Base-by-base conservation (phyloP, 1,140 invertebrate species). In the Ceratosolen fusciceps region DNA sequence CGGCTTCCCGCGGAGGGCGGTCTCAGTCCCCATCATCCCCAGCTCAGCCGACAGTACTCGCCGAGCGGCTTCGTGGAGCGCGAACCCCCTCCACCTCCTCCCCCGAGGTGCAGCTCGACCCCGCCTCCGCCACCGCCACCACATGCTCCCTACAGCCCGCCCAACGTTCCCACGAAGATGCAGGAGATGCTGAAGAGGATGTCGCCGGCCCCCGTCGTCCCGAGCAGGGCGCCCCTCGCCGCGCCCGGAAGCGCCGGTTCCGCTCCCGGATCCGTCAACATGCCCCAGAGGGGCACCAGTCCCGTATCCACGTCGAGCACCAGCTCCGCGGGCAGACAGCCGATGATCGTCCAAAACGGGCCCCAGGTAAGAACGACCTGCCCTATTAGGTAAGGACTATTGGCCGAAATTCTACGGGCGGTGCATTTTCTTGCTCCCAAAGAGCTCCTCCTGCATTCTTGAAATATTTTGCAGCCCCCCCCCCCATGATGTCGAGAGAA, bases 141-240 rank as follows among this genome's bases (percentile, higher is more conserved):
- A 58, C 91, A 91, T 74, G 90, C 87, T 14, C 88, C 88, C 10
- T 91, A 91, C 79, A 89, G 78, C 80, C 89, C 89, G 21, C 82
- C 89, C 2, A 91, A 88, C 56, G 92, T 93, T 26, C 93, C 93
- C 26, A 92, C 91, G 84, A 93, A 92, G 81, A 94, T 96, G 88
- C 95, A 96, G 88, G 95, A 96, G 87, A 93, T 95, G 87, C 92
- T 96, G 83, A 96, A 96, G 87, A 92, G 95, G 79, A 96, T 96
- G 92, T 96, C 95, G 12, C 96, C 95, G 39, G 94, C 94, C 58
- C 93, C 94, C 9, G 92, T 92, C 10, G 91, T 92, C 72, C 92
- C 92, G 82, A 92, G 87, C 83, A 92, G 90, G 90, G 92, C 88
- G 83, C 94, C 87, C 84, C 92, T 88, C 76, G 92, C 90, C 19